phyloP scores from a whole-genome alignment of 1,140 invertebrate species.

The Heliconius nattereri region DNA sequence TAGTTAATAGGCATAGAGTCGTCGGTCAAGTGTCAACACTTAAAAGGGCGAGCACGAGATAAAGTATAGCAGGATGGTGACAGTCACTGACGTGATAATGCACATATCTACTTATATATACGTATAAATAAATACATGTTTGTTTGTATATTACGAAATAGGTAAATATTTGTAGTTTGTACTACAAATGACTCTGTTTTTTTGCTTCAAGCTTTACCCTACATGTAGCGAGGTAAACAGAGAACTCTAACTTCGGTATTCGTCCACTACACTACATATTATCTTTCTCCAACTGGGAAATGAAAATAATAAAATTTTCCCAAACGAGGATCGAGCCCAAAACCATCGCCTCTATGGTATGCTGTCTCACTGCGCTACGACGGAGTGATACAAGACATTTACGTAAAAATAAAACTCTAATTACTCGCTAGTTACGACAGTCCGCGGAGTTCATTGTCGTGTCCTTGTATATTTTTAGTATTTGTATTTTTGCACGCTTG shows the following conservation, averaged over 20 bases:
- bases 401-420: not conserved
- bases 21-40: conserved; percentile 2
- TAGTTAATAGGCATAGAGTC: not conserved
- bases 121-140: no score
- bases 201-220: no score
- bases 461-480: conserved; percentile 28
- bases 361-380: not conserved
- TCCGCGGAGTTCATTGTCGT: conserved; percentile 23
- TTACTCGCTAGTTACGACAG: not conserved
- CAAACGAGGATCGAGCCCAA: no score
- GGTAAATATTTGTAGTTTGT: not conserved
- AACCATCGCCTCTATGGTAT: no score
- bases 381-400: not conserved
- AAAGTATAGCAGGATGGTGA: not conserved
- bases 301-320: no score
- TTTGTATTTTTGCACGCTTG: conserved; percentile 17
- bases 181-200: not conserved
- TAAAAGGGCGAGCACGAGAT: conserved; percentile 9
- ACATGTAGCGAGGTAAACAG: no score
- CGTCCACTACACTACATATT: no score
- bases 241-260: no score
- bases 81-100: not conserved
- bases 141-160: not conserved
- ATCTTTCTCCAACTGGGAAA: no score
- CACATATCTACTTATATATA: not conserved